These are phyloP conservation scores for Peromyscus nudipes DNA, from an alignment of 2,797 vertebrate species.

Conservation along the genomic window DNA sequence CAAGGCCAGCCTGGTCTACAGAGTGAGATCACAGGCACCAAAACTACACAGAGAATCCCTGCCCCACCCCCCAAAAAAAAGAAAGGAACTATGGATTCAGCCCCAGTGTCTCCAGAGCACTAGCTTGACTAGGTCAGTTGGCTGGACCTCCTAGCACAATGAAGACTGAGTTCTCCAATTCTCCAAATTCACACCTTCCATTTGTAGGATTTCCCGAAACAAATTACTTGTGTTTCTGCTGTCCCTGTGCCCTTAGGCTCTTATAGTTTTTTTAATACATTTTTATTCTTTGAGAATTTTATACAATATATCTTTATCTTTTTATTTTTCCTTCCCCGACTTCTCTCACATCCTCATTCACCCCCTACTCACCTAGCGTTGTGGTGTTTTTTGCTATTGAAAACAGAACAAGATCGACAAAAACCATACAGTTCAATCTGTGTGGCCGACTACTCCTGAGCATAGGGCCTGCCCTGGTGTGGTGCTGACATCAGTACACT, in stretches of 20 bases:
- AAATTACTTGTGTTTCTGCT: neutral
- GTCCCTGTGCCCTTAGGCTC: neutral
- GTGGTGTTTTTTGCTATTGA: neutral
- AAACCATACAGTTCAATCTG: neutral
- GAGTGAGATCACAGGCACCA: too few species aligned
- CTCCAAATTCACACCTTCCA: neutral
- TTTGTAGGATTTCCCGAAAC: neutral
- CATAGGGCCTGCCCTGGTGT: neutral
- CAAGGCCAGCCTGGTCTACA: too few species aligned
- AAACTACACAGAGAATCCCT: too few species aligned
- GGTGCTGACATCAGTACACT: neutral
- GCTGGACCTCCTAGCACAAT: neutral
- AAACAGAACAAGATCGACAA: neutral
- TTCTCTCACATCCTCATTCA: neutral
- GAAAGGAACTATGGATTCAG: too few species aligned
- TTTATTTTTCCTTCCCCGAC: neutral
- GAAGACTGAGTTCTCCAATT: neutral
- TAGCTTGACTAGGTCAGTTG: neutral
- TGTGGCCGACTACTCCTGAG: neutral
- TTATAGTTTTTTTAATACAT: neutral
- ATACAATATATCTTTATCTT: neutral
- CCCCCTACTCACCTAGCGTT: neutral
- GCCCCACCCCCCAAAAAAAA: accelerated
- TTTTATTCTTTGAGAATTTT: neutral
- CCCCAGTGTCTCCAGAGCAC: neutral